Evolutionary conservation across 2,888 invertebrate genomes (phyloP), one percentile per base, ranked within the genome.

Genomic region (Melinopterus prodromus): DNA sequence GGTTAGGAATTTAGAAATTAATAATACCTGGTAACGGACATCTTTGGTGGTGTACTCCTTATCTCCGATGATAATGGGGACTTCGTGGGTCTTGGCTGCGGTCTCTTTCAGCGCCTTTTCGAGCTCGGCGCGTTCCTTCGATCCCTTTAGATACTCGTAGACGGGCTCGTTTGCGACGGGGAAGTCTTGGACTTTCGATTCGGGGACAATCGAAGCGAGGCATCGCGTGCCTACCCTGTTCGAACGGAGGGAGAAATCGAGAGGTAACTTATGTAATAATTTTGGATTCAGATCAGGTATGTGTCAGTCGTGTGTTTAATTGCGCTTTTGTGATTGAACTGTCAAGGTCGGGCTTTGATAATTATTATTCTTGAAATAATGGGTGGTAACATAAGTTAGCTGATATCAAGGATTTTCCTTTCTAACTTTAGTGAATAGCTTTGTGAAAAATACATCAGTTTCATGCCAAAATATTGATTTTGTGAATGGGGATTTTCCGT

Each of bases 31-130:
- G 87, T 94, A 94, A 84, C 92, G 92, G 78, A 94, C 93, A 86
- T 94, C 92, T 81, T 94, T 92, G 0, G 96, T 96, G 85, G 92
- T 92, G 84, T 95, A 93, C 87, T 95, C 95, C 89, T 99, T 93
- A 84, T 95, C 95, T n/a, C 98, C 99, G 88, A 99, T 97, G n/a
- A 99, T 93, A 87, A 99, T 95, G 7, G 99, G 99, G 81, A 99
- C 93, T 84, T 99, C 98, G 86, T 95, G 95, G 80, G 94, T 93
- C 79, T 91, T 90, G 35, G 90, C 89, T 12, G 93, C 90, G 83
- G 94, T 92, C 81, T 93, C 90, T 81, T 93, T 90, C 71, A 99
- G 89, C 74, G 94, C 94, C 77, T 91, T 91, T 83, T 94, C 92
- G 53, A 99, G 90, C 74, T 93, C 94, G 77, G 90, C 89, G 80